A percentile compares a stretch with the other conserved stretches of the same genome.
Evolutionary conservation across 1,140 invertebrate species (phyloP).

Genomic region (Whitmania pigra): DNA sequence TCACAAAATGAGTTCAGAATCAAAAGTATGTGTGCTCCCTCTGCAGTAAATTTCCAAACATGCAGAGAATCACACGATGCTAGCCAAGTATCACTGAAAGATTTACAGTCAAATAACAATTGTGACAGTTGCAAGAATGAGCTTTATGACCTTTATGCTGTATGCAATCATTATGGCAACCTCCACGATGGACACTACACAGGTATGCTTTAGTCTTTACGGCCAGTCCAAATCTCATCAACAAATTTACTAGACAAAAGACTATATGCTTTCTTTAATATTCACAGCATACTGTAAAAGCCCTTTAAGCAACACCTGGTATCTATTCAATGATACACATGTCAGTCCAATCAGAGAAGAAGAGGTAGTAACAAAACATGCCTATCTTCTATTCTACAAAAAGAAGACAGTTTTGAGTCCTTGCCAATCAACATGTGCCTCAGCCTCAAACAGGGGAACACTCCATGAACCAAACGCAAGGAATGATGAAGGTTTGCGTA

Average conservation of each 20-base stretch:
- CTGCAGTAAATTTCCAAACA: too few species aligned
- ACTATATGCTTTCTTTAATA: too few species aligned
- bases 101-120: too few species aligned
- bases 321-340: constrained; percentile 58
- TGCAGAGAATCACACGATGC: too few species aligned
- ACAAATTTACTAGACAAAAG: too few species aligned
- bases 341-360: constrained; percentile 39
- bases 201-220: constrained; percentile 40
- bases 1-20: too few species aligned
- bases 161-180: constrained; percentile 87
- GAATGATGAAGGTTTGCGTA: too few species aligned
- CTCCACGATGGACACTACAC: constrained; percentile 83
- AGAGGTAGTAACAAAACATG: constrained; percentile 40
- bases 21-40: too few species aligned
- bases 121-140: constrained; percentile 9
- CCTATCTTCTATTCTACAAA: constrained; percentile 46
- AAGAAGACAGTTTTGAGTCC: constrained; percentile 26
- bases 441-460: too few species aligned
- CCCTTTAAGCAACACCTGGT: constrained; percentile 84
- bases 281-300: constrained; percentile 73
- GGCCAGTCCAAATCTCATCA: not conserved
- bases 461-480: too few species aligned
- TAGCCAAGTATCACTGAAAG: too few species aligned
- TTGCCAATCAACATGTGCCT: too few species aligned
- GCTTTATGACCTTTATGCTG: constrained; percentile 75